phyloP scores from a whole-genome alignment of 2,888 invertebrate species.

The Phortica okadai region DNA sequence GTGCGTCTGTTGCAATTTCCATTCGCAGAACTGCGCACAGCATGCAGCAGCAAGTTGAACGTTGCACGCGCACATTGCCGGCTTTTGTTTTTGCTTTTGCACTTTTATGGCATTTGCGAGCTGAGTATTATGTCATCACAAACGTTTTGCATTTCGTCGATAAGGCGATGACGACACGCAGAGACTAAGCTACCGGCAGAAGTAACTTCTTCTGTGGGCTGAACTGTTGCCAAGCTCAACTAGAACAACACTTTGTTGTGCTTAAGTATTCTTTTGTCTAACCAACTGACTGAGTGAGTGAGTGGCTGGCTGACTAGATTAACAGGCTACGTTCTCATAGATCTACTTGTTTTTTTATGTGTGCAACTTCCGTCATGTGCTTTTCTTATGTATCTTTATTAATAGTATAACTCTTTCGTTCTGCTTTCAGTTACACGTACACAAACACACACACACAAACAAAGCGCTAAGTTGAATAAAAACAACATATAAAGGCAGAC shows the following conservation, averaged over 20 bases:
- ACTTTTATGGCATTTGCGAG: constrained; percentile 58
- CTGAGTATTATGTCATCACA: constrained; percentile 45
- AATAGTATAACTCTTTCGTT: too few relatives aligned
- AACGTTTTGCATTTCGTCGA: constrained; percentile 40
- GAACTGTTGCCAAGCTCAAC: background rate
- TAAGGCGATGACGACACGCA: constrained; percentile 38
- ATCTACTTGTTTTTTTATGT: too few relatives aligned
- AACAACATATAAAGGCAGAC: background rate
- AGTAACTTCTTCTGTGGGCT: background rate
- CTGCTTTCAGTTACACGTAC: too few relatives aligned
- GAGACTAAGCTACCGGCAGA: background rate
- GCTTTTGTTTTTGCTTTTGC: constrained; percentile 41
- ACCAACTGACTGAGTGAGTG: too few relatives aligned
- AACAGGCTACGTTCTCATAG: too few relatives aligned
- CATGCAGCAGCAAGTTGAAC: background rate
- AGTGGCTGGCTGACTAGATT: too few relatives aligned
- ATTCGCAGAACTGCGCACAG: constrained; percentile 24
- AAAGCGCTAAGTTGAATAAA: background rate
- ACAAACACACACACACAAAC: background rate
- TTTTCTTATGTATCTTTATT: too few relatives aligned
- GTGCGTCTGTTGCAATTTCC: constrained; percentile 35
- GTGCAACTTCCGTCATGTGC: too few relatives aligned
- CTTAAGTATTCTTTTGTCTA: constrained; percentile 4
- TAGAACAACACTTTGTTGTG: background rate
- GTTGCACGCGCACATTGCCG: background rate